Conservation (phyloP, 2,888 invertebrate species). For the Eupithecia exiguata region DNA sequence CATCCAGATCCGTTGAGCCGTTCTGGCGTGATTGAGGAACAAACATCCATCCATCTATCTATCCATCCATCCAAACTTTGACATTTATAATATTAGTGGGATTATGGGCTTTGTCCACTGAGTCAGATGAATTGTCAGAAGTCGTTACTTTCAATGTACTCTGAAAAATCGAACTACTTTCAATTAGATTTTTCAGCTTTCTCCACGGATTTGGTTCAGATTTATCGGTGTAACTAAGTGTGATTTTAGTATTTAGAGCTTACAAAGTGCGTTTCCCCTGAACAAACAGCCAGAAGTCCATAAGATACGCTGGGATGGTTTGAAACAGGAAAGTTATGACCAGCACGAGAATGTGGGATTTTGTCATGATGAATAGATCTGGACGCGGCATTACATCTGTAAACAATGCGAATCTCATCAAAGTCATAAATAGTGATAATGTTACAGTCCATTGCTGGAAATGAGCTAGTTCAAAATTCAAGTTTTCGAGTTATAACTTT, state of each 20-base stretch:
- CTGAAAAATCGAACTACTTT: background rate
- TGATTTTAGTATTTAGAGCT: background rate
- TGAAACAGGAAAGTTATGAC: slow-evolving; percentile 23
- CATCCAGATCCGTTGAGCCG: no score
- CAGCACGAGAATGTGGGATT: slow-evolving; percentile 12
- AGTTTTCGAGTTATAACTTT: background rate
- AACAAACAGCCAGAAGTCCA: slow-evolving; percentile 27
- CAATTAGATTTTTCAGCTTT: background rate
- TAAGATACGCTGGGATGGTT: slow-evolving; percentile 23
- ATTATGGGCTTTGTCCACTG: no score
- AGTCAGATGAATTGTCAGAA: no score
- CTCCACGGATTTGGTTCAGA: background rate
- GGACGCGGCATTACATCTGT: slow-evolving; percentile 31
- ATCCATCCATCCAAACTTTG: no score
- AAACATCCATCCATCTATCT: no score
- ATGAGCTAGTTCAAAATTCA: background rate
- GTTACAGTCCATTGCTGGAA: background rate
- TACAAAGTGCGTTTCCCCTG: slow-evolving; percentile 24
- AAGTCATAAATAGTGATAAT: background rate
- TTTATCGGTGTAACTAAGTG: background rate
- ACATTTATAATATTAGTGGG: no score
- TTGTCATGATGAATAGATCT: slow-evolving; percentile 22
- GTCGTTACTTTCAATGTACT: no score
- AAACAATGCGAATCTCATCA: background rate
- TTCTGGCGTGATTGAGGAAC: no score